A percentile compares a stretch with the other conserved stretches of the same genome.
Conservation (phyloP, 2,113 vertebrate genomes). For the Bubo blakistoni region DNA sequence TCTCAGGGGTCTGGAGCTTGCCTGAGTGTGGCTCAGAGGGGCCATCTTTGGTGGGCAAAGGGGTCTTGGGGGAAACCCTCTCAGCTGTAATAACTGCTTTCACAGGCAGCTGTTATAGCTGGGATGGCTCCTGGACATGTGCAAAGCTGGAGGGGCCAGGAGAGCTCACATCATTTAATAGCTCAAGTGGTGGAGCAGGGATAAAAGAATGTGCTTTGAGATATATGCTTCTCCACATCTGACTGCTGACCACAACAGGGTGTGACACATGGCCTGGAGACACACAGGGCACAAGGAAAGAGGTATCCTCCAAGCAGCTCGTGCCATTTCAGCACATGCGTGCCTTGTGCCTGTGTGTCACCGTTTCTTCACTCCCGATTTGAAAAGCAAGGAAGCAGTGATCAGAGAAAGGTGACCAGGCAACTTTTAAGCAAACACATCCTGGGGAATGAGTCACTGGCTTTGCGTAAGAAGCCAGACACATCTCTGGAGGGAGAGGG, state of each 20-base stretch:
- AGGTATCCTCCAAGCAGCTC: background rate
- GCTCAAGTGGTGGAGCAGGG: background rate
- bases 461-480: background rate
- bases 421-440: background rate
- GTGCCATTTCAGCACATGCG: background rate
- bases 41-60: background rate
- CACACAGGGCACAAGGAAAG: background rate
- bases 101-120: background rate
- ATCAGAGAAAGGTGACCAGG: background rate
- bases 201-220: background rate
- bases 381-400: background rate
- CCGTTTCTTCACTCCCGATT: background rate
- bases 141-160: background rate
- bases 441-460: background rate
- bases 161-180: background rate
- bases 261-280: fast-evolving
- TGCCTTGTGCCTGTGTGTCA: background rate
- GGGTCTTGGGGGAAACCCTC: background rate
- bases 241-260: background rate
- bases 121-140: fast-evolving
- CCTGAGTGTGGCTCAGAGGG: fast-evolving
- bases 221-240: background rate
- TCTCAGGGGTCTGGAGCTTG: background rate
- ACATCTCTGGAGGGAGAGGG: background rate
- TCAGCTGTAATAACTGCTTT: background rate